phyloP scores from a whole-genome alignment of 2,797 vertebrate species.

The Rhabdophis nuchalis region DNA sequence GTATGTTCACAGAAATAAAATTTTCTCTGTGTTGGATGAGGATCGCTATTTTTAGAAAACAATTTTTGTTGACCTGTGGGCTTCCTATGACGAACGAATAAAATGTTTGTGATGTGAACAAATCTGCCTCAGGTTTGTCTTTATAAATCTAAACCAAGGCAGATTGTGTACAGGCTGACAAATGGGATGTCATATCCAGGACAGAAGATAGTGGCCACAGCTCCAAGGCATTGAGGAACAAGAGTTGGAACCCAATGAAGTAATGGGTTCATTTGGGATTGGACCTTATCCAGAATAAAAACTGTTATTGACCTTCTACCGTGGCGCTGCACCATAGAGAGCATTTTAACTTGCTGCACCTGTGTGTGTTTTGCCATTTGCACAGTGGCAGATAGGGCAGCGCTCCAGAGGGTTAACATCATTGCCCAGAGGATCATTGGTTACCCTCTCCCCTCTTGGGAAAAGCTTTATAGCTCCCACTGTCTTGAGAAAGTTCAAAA shows the following conservation, averaged over 20 bases:
- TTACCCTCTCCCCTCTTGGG: too few relatives aligned
- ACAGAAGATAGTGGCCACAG: neutral
- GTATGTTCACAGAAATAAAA: neutral
- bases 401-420: too few relatives aligned
- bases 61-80: neutral
- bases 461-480: too few relatives aligned
- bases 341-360: too few relatives aligned
- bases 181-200: neutral
- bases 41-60: neutral
- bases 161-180: neutral
- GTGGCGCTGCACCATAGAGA: too few relatives aligned
- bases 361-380: too few relatives aligned
- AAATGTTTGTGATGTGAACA: too few relatives aligned
- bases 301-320: too few relatives aligned
- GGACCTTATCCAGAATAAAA: neutral
- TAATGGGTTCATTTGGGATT: neutral
- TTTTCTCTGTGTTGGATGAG: rapidly evolving
- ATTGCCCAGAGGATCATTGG: too few relatives aligned
- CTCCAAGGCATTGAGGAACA: neutral
- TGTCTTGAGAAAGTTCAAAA: too few relatives aligned
- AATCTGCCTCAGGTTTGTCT: neutral
- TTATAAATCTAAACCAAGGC: neutral
- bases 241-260: neutral
- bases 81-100: rapidly evolving
- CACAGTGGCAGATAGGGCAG: too few relatives aligned